phyloP scores from a whole-genome alignment of 1,140 invertebrate species.

The Anoplophora glabripennis region DNA sequence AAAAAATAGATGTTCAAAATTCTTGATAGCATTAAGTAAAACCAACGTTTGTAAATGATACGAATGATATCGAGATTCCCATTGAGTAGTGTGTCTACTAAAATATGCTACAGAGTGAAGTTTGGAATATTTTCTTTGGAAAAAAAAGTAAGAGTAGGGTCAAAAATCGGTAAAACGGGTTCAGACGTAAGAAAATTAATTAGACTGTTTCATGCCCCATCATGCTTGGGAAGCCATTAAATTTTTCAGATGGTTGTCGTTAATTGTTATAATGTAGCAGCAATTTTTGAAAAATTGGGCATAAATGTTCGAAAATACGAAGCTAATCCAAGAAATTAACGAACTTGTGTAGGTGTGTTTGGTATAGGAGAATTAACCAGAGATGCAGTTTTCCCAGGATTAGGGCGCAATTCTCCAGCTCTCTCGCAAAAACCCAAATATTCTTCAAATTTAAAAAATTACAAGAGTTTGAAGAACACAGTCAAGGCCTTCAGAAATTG shows the following conservation, averaged over 20 bases:
- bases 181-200: no score
- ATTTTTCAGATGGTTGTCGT: background rate
- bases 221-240: no score
- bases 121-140: background rate
- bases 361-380: no score
- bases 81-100: background rate
- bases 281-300: slow-evolving; percentile 28
- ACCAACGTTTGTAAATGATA: background rate
- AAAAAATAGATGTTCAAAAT: background rate
- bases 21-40: background rate
- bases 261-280: slow-evolving; percentile 23
- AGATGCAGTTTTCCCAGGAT: no score
- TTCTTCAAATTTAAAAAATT: slow-evolving; percentile 6
- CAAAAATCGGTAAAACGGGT: no score
- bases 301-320: slow-evolving; percentile 39
- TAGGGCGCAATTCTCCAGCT: slow-evolving; percentile 12
- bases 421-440: slow-evolving; percentile 18
- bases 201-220: no score
- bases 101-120: background rate
- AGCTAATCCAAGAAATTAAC: background rate
- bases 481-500: slow-evolving; percentile 13
- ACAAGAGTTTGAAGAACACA: slow-evolving; percentile 10
- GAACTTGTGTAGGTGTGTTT: no score
- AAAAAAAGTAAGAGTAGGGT: background rate
- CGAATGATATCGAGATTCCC: background rate